These are phyloP conservation scores for Mesochorus sp. DNA, from an alignment of 2,888 invertebrate species.

Conservation along the genomic window DNA sequence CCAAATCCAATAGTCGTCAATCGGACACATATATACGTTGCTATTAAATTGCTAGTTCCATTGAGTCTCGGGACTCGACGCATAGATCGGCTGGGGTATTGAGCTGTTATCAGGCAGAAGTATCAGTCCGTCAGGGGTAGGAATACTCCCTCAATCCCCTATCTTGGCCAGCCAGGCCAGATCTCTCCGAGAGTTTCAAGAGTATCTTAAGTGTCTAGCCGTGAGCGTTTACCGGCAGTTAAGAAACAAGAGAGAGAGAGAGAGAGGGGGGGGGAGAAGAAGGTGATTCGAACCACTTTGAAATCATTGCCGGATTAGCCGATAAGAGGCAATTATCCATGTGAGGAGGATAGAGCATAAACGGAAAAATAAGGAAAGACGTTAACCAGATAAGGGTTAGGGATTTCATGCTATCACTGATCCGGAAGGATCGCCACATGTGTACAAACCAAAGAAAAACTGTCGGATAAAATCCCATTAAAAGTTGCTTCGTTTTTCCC, in stretches of 20 bases:
- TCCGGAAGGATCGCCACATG: too few relatives aligned
- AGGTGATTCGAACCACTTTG: constrained; percentile 15
- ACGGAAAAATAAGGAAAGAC: not conserved
- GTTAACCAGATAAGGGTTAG: not conserved
- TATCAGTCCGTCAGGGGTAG: constrained; percentile 16
- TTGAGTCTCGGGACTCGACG: not conserved
- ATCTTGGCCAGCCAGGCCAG: constrained; percentile 25
- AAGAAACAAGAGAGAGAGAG: constrained; percentile 1
- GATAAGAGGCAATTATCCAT: constrained; percentile 42
- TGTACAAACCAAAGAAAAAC: too few relatives aligned
- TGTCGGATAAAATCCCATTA: too few relatives aligned
- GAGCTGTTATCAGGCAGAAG: not conserved
- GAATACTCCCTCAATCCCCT: constrained; percentile 32
- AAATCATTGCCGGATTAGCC: constrained; percentile 55
- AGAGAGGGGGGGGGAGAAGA: constrained; percentile 1
- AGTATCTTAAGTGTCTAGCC: constrained; percentile 11
- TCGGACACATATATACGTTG: not conserved
- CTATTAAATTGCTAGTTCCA: not conserved
- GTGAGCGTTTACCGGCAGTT: constrained; percentile 21
- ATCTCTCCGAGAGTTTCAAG: constrained; percentile 13
- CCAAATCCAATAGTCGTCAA: not conserved
- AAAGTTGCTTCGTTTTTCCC: too few relatives aligned
- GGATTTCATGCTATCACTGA: too few relatives aligned
- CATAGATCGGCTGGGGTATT: not conserved
- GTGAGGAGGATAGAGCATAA: not conserved